A percentile compares a stretch with the other conserved stretches of the same genome.
Evolutionary conservation across 1,140 invertebrate genomes (phyloP).

Genomic region (Platorchestia sp.): DNA sequence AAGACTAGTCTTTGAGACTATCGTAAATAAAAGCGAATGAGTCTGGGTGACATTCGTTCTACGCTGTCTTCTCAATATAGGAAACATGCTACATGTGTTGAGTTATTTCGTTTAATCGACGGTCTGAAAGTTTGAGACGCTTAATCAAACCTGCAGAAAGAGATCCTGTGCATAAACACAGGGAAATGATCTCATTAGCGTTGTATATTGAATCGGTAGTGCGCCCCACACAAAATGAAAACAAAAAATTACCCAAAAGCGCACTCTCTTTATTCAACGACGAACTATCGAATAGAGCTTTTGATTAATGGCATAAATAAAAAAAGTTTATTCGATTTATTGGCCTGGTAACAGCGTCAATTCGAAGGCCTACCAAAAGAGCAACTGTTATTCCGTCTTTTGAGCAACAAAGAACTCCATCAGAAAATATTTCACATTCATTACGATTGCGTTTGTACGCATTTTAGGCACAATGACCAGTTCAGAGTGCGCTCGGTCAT

Average conservation of each 20-base stretch:
- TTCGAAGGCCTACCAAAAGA: background rate
- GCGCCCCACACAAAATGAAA: background rate
- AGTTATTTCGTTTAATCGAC: background rate
- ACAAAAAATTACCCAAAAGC: no score
- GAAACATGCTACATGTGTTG: background rate
- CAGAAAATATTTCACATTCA: background rate
- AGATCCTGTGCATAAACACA: no score
- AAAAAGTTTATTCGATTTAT: background rate
- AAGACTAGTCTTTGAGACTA: background rate
- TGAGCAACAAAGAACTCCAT: background rate
- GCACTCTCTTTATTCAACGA: background rate
- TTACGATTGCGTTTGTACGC: background rate
- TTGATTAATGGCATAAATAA: background rate
- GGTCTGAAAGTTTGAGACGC: no score
- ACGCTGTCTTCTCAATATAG: background rate
- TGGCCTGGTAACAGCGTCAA: background rate
- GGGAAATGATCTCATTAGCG: no score
- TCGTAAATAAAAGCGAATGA: background rate
- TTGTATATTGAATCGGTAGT: background rate
- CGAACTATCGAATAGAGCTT: background rate
- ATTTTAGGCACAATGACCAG: background rate
- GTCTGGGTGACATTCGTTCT: background rate
- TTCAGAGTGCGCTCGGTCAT: background rate
- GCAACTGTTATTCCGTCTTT: background rate
- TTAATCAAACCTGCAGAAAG: no score